Percentiles rank a stretch among this genome's conserved stretches.
Conservation (phyloP, 2,113 vertebrate species). For the Spilogale gracilis region DNA sequence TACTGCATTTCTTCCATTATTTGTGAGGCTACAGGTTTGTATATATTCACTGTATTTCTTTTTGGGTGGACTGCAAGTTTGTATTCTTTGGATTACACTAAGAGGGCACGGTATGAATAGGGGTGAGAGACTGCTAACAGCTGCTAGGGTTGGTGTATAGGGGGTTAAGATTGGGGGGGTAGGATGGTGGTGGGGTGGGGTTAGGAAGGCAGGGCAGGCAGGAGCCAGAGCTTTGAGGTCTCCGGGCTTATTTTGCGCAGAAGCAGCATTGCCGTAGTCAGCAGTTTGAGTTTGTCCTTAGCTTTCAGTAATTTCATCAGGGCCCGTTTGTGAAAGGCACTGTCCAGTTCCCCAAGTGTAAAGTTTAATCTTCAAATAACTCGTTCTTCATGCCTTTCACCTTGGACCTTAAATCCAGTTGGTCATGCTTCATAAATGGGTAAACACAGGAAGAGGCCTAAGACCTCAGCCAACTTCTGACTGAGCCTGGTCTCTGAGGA, state of each 20-base stretch:
- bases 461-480: not conserved
- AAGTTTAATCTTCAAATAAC: constrained; percentile 24
- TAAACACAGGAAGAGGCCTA: not conserved
- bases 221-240: not conserved
- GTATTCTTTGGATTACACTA: not conserved
- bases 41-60: not conserved
- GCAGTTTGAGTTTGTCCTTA: not conserved
- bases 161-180: not conserved
- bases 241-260: not conserved
- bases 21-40: not conserved
- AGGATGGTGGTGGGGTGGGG: not conserved
- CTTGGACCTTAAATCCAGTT: not conserved
- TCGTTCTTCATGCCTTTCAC: constrained; percentile 26
- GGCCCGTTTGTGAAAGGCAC: not conserved
- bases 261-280: not conserved
- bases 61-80: not conserved
- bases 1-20: not conserved
- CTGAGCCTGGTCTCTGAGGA: not conserved
- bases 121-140: not conserved
- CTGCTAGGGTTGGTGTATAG: not conserved
- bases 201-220: not conserved
- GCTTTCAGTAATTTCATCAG: not conserved
- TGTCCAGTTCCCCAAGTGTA: not conserved
- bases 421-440: not conserved
- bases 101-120: not conserved